Evolutionary conservation across 2,113 vertebrate genomes (phyloP).

Genomic region (Heterotilapia buettikoferi): DNA sequence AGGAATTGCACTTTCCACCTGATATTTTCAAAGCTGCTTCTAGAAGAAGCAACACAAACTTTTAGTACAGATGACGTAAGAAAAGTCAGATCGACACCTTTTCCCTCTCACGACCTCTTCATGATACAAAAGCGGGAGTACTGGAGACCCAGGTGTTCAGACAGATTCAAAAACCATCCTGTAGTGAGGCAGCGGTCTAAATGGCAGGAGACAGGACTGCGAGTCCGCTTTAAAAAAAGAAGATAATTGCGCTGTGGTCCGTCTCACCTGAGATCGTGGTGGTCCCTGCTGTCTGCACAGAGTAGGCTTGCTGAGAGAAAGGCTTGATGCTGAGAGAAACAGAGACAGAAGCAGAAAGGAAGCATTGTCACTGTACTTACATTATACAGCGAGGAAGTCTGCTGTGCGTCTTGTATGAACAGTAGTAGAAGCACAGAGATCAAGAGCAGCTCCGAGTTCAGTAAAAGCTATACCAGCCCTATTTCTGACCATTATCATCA

Average conservation of each 20-base stretch:
- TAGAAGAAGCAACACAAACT: not conserved
- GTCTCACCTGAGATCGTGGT: slow-evolving; percentile 92
- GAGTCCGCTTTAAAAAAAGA: slow-evolving; percentile 1
- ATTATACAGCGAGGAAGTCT: slow-evolving; percentile 10
- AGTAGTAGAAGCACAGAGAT: slow-evolving; percentile 11
- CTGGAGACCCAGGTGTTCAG: not conserved
- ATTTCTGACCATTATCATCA: slow-evolving; percentile 10
- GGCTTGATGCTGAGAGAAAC: slow-evolving; percentile 86
- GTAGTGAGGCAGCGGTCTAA: not conserved
- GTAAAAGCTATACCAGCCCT: slow-evolving; percentile 2
- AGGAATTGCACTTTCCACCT: not conserved
- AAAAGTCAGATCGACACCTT: not conserved
- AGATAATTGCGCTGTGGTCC: slow-evolving; percentile 22
- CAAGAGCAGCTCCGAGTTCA: slow-evolving; percentile 38
- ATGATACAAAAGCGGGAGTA: not conserved
- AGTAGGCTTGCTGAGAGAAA: slow-evolving; percentile 91
- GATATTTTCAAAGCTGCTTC: not conserved
- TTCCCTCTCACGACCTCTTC: not conserved
- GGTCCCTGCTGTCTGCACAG: slow-evolving; percentile 88
- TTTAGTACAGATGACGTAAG: not conserved
- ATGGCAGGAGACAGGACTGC: not conserved
- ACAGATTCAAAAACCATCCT: not conserved
- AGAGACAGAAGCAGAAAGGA: not conserved
- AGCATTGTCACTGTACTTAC: slow-evolving; percentile 2
- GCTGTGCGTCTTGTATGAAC: not conserved